phyloP scores from a whole-genome alignment of 1,140 invertebrate genomes.

The Wasmannia auropunctata region DNA sequence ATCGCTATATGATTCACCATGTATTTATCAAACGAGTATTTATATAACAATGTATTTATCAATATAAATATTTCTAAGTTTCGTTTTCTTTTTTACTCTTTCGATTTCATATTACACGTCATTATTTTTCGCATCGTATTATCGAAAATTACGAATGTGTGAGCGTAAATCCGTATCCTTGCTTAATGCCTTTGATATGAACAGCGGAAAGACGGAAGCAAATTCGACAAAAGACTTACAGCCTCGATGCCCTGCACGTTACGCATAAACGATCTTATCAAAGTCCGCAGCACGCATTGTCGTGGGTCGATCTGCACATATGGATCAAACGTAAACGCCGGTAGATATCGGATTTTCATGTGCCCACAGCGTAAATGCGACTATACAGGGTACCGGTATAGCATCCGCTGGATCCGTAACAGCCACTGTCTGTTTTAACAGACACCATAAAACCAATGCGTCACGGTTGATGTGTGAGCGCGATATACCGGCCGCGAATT shows the following conservation, averaged over 20 bases:
- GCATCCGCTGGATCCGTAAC: conserved; percentile 18
- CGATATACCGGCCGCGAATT: conserved; percentile 55
- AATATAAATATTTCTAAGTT: not conserved
- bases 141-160: not conserved
- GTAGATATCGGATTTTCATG: conserved; percentile 22
- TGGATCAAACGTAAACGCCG: conserved; percentile 9
- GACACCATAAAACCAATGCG: conserved; percentile 50
- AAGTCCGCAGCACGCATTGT: not conserved
- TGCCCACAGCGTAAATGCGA: conserved; percentile 27
- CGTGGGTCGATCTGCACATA: not conserved
- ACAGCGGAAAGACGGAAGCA: not conserved
- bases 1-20: not conserved
- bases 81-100: not conserved
- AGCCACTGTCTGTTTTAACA: conserved; percentile 35
- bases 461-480: not conserved
- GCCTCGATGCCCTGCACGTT: not conserved
- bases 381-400: not conserved
- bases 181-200: not conserved
- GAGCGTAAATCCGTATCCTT: not conserved
- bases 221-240: not conserved
- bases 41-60: too few relatives aligned
- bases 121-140: not conserved
- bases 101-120: not conserved
- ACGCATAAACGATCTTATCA: conserved; percentile 22
- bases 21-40: too few relatives aligned